phyloP scores from a whole-genome alignment of 2,113 vertebrate genomes.

The Halcyon malimbica region DNA sequence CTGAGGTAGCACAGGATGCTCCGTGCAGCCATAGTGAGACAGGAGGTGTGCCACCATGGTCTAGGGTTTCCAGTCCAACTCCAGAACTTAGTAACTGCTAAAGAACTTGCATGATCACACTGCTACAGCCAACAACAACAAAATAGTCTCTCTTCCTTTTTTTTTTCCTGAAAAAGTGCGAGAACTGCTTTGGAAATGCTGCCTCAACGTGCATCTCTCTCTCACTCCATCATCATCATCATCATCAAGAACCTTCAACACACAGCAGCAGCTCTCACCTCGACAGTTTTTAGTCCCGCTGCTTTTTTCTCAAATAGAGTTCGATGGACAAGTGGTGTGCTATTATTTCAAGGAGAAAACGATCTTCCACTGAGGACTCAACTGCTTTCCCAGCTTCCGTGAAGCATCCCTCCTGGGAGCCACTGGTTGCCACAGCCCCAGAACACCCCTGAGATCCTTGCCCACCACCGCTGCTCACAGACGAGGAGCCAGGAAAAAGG shows the following conservation, averaged over 20 bases:
- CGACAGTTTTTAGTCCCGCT: rapidly evolving
- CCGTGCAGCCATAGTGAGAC: rapidly evolving
- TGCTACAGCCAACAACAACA: not conserved
- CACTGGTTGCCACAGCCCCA: too few species aligned
- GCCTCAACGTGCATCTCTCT: not conserved
- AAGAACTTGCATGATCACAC: not conserved
- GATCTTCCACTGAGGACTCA: not conserved
- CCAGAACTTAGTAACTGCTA: not conserved
- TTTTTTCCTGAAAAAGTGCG: not conserved
- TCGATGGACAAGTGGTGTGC: not conserved
- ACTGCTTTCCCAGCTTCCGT: not conserved
- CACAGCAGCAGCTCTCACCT: not conserved
- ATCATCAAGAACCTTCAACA: not conserved
- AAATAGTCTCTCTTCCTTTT: too few species aligned
- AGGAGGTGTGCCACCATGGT: not conserved
- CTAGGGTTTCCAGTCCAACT: not conserved
- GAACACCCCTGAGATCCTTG: not conserved
- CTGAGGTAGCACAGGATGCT: not conserved
- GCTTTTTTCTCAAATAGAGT: not conserved
- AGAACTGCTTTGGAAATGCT: not conserved
- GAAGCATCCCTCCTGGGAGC: not conserved
- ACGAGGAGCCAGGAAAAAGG: not conserved
- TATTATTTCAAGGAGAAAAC: not conserved
- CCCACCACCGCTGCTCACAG: rapidly evolving
- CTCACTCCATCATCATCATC: not conserved